A percentile compares a stretch with the other conserved stretches of the same genome.
Evolutionary conservation across 2,888 invertebrate genomes (phyloP).

Genomic region (Thecophora atra): DNA sequence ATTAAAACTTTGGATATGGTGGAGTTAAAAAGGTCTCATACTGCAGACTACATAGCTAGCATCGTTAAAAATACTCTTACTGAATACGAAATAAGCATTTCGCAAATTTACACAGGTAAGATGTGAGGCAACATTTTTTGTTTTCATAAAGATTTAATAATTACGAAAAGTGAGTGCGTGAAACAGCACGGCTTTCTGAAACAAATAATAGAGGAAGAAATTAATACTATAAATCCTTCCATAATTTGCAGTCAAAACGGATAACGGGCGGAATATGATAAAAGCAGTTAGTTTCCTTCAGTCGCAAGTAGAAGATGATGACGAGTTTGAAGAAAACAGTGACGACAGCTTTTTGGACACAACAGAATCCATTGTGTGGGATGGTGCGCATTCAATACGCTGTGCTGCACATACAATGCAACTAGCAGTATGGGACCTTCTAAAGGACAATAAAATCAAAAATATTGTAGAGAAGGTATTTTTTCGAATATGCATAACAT

Average conservation of each 20-base stretch:
- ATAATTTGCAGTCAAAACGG: neutral
- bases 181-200: neutral
- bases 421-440: neutral
- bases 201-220: neutral
- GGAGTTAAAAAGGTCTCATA: neutral
- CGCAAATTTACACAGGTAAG: constrained; percentile 21
- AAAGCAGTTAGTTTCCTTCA: neutral
- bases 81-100: constrained; percentile 14
- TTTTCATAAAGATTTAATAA: neutral
- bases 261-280: constrained; percentile 4
- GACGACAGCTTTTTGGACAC: neutral
- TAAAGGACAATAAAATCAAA: neutral
- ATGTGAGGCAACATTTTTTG: neutral
- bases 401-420: constrained; percentile 20
- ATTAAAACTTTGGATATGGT: constrained; percentile 18
- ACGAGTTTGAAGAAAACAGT: neutral
- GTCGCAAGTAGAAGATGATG: neutral
- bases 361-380: neutral
- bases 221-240: neutral
- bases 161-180: neutral
- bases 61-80: constrained; percentile 2
- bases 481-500: neutral
- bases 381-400: neutral
- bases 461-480: constrained; percentile 12
- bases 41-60: neutral